Evolutionary conservation across 2,888 invertebrate genomes (phyloP).

Genomic region (Nomada hirtipes): DNA sequence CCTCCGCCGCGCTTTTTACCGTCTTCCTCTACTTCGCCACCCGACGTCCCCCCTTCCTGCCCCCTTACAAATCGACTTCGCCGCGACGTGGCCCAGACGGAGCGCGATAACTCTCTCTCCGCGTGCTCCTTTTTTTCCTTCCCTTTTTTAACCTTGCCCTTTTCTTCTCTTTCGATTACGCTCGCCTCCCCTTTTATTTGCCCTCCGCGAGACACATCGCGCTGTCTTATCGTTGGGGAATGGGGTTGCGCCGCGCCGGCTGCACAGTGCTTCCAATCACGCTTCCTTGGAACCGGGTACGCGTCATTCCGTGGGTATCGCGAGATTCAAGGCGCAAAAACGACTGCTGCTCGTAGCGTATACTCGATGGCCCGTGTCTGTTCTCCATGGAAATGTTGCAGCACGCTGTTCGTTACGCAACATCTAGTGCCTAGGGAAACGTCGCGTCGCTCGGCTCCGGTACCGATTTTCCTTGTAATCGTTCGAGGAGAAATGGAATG

Average conservation of each 20-base stretch:
- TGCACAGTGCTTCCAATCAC: slow-evolving; percentile 56
- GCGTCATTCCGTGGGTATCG: slow-evolving; percentile 31
- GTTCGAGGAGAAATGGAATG: not conserved
- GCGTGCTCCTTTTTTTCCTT: slow-evolving; percentile 30
- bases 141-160: slow-evolving; percentile 42
- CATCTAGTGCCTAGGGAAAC: not conserved
- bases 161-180: slow-evolving; percentile 61
- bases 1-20: slow-evolving; percentile 3
- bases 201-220: slow-evolving; percentile 64
- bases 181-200: slow-evolving; percentile 59
- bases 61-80: slow-evolving; percentile 61
- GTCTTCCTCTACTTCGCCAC: slow-evolving; percentile 7
- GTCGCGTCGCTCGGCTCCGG: not conserved
- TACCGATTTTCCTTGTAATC: not conserved
- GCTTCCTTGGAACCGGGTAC: slow-evolving; percentile 50
- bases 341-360: not conserved
- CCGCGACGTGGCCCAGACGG: slow-evolving; percentile 69
- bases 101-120: slow-evolving; percentile 73
- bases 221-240: slow-evolving; percentile 59
- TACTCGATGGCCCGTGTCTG: slow-evolving; percentile 30
- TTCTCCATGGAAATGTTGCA: slow-evolving; percentile 2
- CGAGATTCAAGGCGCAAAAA: slow-evolving; percentile 21
- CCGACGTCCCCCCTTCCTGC: not conserved
- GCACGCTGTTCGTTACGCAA: not conserved
- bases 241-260: slow-evolving; percentile 40